Base-by-base conservation (phyloP, 1,140 invertebrate genomes). In the Phortica variegata region DNA sequence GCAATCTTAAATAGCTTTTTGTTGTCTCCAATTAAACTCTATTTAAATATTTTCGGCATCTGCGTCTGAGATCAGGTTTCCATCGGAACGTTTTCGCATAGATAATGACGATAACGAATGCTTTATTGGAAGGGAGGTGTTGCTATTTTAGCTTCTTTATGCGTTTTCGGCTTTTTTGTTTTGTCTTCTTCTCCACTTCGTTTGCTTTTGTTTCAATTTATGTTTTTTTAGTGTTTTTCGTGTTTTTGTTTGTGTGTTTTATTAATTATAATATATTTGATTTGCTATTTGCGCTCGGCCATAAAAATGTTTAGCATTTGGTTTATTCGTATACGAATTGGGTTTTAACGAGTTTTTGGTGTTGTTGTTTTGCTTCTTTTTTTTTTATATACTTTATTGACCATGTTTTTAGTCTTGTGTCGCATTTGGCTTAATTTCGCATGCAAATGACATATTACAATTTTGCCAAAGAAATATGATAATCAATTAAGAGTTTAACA, bases 91-190 rank as follows among this genome's bases (percentile, higher is more conserved):
- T 26, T 26, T 26, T 26, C 5, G 23, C 5, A 26, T 26, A 63
- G 63, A 68, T 62, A 57, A 66, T 68, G 63, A 49, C 54, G 56
- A 68, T 68, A 68, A 63, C 65, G 63, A 26, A 68, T 68, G 63
- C 49, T 68, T 68, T 68, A 68, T 63, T 63, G 63, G 55, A n/a
- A n/a, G n/a, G 61, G 55, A 68, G 63, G 63, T 68, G 63, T 68
- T 68, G 63, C 60, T 51, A 60, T 53, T 62, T n/a, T n/a, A n/a
- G n/a, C n/a, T n/a, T n/a, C n/a, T 36, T 39, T 31, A 61, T 36
- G 46, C 23, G 13, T 47, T 51, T 37, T n/a, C n/a, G n/a, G n/a
- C n/a, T 26, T 26, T 26, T 26, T 26, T 26, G 23, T 26, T 6
- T 26, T 26, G 10, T 26, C n/a, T n/a, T n/a, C n/a, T n/a, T n/a